Evolutionary conservation across 2,797 vertebrate species (phyloP).

Genomic region (Acanthopagrus latus): DNA sequence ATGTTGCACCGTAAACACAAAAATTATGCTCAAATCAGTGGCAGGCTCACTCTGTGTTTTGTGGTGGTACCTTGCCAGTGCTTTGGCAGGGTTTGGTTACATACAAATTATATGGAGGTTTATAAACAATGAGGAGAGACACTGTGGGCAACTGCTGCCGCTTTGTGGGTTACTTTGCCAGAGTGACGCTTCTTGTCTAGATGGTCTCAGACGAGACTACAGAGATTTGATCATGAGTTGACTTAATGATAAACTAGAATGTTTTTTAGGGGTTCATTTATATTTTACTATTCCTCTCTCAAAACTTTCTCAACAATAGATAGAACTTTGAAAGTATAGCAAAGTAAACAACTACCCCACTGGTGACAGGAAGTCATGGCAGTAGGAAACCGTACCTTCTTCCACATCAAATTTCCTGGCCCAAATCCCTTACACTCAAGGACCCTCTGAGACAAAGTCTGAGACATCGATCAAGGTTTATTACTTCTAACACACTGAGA

Average conservation of each 20-base stretch:
- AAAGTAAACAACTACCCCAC: background rate
- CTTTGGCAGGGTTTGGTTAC: constrained; percentile 11
- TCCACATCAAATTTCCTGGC: too few relatives aligned
- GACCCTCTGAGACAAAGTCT: too few relatives aligned
- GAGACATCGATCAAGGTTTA: too few relatives aligned
- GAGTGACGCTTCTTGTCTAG: constrained; percentile 28
- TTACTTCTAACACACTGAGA: too few relatives aligned
- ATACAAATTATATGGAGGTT: constrained; percentile 10
- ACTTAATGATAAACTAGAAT: background rate
- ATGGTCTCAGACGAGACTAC: constrained; percentile 11
- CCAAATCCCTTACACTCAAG: too few relatives aligned
- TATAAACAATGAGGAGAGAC: constrained; percentile 36
- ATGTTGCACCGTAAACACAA: constrained; percentile 30
- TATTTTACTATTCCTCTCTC: background rate
- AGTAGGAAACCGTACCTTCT: background rate
- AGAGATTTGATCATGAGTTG: too few relatives aligned
- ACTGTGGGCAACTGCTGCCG: constrained; percentile 29
- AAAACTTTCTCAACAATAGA: constrained; percentile 12
- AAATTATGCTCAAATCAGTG: constrained; percentile 10
- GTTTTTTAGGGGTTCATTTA: background rate
- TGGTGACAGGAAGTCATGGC: background rate
- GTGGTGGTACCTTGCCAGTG: background rate
- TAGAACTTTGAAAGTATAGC: background rate
- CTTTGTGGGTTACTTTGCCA: constrained; percentile 29
- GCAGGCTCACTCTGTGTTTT: constrained; percentile 17